Evolutionary conservation across 2,888 invertebrate genomes (phyloP).

Genomic region (Drosophila lutescens): DNA sequence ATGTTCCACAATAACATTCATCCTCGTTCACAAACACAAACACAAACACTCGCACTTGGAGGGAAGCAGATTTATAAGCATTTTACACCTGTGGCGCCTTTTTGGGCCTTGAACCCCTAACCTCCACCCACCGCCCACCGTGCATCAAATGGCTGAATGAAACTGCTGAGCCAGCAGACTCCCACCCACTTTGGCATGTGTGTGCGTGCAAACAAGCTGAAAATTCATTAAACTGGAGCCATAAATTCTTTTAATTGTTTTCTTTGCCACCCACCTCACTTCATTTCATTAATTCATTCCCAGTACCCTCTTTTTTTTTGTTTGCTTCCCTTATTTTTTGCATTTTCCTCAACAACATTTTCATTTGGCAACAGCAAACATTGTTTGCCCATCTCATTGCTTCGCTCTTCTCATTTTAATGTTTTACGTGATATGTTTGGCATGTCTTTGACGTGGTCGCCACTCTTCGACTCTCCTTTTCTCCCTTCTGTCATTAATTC

Average conservation of each 20-base stretch:
- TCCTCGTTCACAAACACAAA: slow-evolving; percentile 39
- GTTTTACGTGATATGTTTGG: slow-evolving; percentile 37
- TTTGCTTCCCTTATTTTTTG: slow-evolving; percentile 6
- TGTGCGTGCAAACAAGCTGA: slow-evolving; percentile 66
- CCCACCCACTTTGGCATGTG: slow-evolving; percentile 6
- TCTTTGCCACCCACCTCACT: slow-evolving; percentile 34
- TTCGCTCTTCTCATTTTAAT: slow-evolving; percentile 18
- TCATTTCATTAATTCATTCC: slow-evolving; percentile 17
- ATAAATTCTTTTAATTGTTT: slow-evolving; percentile 78
- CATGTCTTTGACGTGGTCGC: slow-evolving; percentile 38
- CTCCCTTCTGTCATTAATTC: slow-evolving; percentile 49
- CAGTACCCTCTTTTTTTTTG: not conserved
- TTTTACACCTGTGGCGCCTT: slow-evolving; percentile 64
- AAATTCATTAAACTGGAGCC: slow-evolving; percentile 74
- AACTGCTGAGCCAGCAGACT: slow-evolving; percentile 35
- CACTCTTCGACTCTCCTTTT: not conserved
- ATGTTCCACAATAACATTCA: slow-evolving; percentile 59
- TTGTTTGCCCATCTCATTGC: slow-evolving; percentile 2
- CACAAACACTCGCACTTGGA: slow-evolving; percentile 9
- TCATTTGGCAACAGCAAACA: slow-evolving; percentile 8
- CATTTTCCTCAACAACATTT: slow-evolving; percentile 18
- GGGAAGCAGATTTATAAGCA: slow-evolving; percentile 58
- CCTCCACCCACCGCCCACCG: not conserved
- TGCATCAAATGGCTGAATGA: slow-evolving; percentile 30
- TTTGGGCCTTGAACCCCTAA: slow-evolving; percentile 13